These are phyloP conservation scores for Halcyon malimbica DNA, from an alignment of 2,113 vertebrate species.

Conservation along the genomic window DNA sequence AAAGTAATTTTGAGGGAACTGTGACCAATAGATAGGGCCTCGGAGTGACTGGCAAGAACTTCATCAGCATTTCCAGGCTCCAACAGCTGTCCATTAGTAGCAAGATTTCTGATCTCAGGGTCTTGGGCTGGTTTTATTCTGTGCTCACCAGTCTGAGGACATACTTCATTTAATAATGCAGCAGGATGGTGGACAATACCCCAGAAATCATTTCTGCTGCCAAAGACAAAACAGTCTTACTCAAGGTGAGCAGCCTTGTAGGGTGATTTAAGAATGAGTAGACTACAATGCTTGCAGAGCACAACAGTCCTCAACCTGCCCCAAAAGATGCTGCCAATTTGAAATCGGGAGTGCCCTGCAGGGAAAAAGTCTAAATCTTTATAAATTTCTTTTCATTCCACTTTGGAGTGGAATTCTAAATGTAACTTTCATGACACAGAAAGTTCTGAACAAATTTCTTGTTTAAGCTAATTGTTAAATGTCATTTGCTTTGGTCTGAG, in stretches of 20 bases:
- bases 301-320: neutral
- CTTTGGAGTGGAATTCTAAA: neutral
- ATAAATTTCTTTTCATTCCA: neutral
- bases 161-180: neutral
- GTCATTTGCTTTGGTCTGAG: neutral
- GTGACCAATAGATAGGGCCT: neutral
- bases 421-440: neutral
- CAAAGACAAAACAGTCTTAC: neutral
- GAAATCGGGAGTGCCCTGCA: fast-evolving
- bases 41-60: neutral
- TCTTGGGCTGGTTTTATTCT: neutral
- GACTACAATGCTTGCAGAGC: neutral
- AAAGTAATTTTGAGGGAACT: neutral
- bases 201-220: neutral
- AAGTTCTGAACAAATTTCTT: neutral
- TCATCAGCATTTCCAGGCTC: neutral
- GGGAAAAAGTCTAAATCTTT: neutral
- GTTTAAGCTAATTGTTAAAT: neutral
- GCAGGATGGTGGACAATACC: too few relatives aligned
- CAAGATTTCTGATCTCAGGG: neutral
- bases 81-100: neutral
- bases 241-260: neutral
- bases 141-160: neutral
- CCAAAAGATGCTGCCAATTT: neutral
- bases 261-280: neutral